phyloP scores from a whole-genome alignment of 2,888 invertebrate genomes.

The Archips xylosteana region DNA sequence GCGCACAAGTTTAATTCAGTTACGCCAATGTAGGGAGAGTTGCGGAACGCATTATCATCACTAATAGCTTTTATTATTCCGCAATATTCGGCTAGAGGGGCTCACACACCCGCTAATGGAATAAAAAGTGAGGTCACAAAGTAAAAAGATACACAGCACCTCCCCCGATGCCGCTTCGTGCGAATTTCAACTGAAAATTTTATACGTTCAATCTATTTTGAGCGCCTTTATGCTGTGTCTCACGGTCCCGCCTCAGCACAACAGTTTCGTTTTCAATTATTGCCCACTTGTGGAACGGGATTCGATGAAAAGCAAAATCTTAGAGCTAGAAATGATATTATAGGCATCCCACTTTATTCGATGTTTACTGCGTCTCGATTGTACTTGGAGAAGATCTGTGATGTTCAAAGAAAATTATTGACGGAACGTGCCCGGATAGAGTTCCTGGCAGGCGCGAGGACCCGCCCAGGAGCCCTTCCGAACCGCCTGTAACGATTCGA shows the following conservation, averaged over 20 bases:
- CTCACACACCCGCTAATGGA: constrained; percentile 83
- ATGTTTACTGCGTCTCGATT: constrained; percentile 83
- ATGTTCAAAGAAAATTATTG: constrained; percentile 83
- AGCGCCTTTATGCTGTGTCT: constrained; percentile 83
- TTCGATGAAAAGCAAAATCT: constrained; percentile 78
- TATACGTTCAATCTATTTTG: constrained; percentile 85
- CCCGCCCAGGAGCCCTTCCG: constrained; percentile 58
- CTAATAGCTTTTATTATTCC: constrained; percentile 85
- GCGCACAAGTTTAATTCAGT: constrained; percentile 77
- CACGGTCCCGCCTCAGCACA: constrained; percentile 77
- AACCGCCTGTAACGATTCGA: constrained; percentile 59
- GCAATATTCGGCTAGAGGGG: constrained; percentile 83
- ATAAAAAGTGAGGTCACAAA: constrained; percentile 86
- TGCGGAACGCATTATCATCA: constrained; percentile 82
- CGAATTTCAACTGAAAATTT: constrained; percentile 85
- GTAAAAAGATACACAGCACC: constrained; percentile 83
- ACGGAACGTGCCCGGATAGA: constrained; percentile 79
- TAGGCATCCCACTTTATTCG: constrained; percentile 80
- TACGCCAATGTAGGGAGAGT: constrained; percentile 68
- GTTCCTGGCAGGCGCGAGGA: constrained; percentile 60
- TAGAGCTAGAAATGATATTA: constrained; percentile 82
- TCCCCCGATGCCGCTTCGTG: constrained; percentile 81
- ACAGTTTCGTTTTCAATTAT: constrained; percentile 85
- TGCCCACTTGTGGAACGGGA: constrained; percentile 85
- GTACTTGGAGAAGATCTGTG: constrained; percentile 78